These are phyloP conservation scores for Pelecanus crispus DNA, from an alignment of 2,113 vertebrate genomes.

Conservation along the genomic window DNA sequence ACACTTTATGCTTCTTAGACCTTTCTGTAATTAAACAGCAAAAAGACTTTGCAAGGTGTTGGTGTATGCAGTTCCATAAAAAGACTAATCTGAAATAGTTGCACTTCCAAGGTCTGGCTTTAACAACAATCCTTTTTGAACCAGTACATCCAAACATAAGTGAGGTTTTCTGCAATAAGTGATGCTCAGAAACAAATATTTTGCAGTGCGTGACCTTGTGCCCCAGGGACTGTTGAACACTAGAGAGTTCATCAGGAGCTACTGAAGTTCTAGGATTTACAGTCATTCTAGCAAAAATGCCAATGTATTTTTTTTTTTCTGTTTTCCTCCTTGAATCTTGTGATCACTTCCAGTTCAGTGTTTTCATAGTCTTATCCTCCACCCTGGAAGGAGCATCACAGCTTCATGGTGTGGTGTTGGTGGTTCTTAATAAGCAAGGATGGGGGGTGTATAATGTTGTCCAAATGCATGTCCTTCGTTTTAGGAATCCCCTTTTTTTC, in stretches of 20 bases:
- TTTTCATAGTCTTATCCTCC: not conserved
- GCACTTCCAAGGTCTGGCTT: not conserved
- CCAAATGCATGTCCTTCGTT: not conserved
- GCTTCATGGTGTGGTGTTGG: not conserved
- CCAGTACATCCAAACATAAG: not conserved
- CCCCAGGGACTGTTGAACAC: not conserved
- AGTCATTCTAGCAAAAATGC: not conserved
- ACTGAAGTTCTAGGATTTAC: not conserved
- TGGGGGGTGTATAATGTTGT: not conserved
- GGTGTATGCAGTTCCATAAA: not conserved
- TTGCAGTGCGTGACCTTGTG: conserved; percentile 9
- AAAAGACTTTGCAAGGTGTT: not conserved
- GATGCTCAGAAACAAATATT: not conserved
- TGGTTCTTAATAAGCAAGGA: not conserved
- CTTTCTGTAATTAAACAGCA: not conserved
- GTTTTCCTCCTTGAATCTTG: not conserved
- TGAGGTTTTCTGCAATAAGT: not conserved
- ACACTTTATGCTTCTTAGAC: not conserved
- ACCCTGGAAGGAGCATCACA: not conserved
- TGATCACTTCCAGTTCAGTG: not conserved
- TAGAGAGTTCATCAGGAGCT: not conserved
- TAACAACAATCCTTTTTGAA: conserved; percentile 37
- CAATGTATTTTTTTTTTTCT: not conserved
- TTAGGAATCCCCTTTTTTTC: not conserved
- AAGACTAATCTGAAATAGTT: conserved; percentile 31